phyloP scores from a whole-genome alignment of 2,113 vertebrate genomes.

The Pseudonaja textilis region DNA sequence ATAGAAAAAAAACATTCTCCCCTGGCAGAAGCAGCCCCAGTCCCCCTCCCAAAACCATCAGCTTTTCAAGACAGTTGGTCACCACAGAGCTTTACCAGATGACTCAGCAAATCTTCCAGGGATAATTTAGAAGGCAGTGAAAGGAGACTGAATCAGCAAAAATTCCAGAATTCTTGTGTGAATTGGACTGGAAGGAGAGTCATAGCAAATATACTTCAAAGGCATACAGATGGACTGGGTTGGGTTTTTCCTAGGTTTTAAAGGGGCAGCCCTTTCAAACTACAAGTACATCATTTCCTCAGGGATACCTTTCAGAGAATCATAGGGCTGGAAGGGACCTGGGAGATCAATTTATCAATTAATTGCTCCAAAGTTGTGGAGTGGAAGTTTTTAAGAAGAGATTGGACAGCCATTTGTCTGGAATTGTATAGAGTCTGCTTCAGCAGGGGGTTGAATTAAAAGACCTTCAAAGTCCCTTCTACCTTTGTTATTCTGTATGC shows the following conservation, averaged over 20 bases:
- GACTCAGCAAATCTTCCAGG: neutral
- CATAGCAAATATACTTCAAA: neutral
- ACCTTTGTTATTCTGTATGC: neutral
- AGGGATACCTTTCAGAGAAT: neutral
- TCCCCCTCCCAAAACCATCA: neutral
- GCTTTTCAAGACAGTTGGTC: neutral
- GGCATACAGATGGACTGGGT: neutral
- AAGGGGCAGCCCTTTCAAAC: neutral
- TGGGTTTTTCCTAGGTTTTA: neutral
- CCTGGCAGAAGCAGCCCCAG: neutral
- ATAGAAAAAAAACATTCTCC: neutral
- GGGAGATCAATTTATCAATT: neutral
- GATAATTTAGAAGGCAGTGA: neutral
- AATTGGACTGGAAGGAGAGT: neutral
- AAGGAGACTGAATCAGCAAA: neutral
- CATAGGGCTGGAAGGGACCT: neutral
- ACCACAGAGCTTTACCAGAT: neutral
- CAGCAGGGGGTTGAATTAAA: neutral
- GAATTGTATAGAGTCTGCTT: neutral
- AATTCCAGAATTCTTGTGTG: neutral
- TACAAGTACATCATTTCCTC: neutral
- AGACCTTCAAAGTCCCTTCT: neutral
- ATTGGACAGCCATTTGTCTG: neutral
- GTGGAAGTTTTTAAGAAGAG: neutral
- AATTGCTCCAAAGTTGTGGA: neutral